Conservation (phyloP, 1,140 invertebrate genomes). For the Nebria ingens region DNA sequence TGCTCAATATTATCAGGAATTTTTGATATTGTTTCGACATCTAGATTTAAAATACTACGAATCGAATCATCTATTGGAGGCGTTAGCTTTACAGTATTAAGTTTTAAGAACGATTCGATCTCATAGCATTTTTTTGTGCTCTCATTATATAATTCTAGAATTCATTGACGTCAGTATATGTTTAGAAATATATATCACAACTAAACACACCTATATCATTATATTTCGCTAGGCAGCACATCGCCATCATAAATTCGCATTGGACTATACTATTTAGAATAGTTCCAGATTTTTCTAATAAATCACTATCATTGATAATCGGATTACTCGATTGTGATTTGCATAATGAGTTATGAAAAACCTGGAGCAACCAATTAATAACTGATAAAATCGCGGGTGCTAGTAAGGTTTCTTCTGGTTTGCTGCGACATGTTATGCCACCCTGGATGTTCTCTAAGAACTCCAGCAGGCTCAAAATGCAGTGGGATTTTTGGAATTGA, state of each 20-base stretch:
- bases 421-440: conserved; percentile 56
- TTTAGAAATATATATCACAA: neutral
- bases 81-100: conserved; percentile 45
- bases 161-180: neutral
- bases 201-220: conserved; percentile 24
- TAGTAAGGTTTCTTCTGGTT: conserved; percentile 69
- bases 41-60: conserved; percentile 39
- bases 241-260: conserved; percentile 66
- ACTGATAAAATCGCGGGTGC: conserved; percentile 64
- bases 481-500: conserved; percentile 79
- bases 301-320: conserved; percentile 43
- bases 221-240: conserved; percentile 67
- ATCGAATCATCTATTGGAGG: conserved; percentile 47
- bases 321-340: conserved; percentile 38
- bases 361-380: conserved; percentile 73
- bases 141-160: conserved; percentile 41
- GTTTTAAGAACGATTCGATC: conserved; percentile 49
- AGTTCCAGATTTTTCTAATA: conserved; percentile 58
- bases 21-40: conserved; percentile 47
- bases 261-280: conserved; percentile 59
- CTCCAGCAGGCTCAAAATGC: conserved; percentile 74
- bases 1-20: conserved; percentile 48
- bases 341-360: conserved; percentile 52
- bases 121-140: conserved; percentile 64
- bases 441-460: conserved; percentile 70